A percentile compares a stretch with the other conserved stretches of the same genome.
phyloP scores from a whole-genome alignment of 2,797 vertebrate genomes.

The Loris lydekkerianus region DNA sequence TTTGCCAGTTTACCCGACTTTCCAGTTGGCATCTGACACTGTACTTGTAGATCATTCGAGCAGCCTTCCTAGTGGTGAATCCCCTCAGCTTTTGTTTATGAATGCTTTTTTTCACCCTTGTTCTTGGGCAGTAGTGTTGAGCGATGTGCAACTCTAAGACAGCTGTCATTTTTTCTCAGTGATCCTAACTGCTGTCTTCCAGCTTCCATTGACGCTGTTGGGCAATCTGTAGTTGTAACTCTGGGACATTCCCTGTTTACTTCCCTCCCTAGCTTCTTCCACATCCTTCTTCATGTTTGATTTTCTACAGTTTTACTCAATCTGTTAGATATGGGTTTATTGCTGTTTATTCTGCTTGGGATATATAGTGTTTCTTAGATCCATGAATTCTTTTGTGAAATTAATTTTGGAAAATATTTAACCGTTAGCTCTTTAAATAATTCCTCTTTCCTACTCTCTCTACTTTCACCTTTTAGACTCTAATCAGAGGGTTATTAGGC shows the following conservation, averaged over 20 bases:
- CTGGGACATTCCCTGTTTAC: not conserved
- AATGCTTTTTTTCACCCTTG: not conserved
- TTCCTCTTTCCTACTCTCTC: not conserved
- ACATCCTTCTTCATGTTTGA: not conserved
- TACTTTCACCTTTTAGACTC: not conserved
- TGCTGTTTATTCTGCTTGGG: not conserved
- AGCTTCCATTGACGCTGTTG: not conserved
- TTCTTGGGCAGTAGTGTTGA: not conserved
- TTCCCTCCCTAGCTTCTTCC: not conserved
- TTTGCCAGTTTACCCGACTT: not conserved
- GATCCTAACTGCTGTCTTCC: not conserved
- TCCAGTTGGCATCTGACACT: not conserved
- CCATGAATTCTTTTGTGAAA: not conserved
- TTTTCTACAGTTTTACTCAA: rapidly evolving
- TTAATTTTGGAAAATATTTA: not conserved
- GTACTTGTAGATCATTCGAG: not conserved
- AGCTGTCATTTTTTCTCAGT: not conserved
- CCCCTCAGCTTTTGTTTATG: not conserved
- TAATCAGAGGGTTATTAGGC: not conserved
- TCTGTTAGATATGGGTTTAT: not conserved
- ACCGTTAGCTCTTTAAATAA: not conserved
- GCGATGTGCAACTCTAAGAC: not conserved
- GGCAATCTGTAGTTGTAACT: not conserved
- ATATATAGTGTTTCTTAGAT: not conserved
- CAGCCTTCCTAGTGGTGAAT: not conserved